A percentile compares a stretch with the other conserved stretches of the same genome.
Conservation (phyloP, 2,113 vertebrate species). For the Gila orcuttii region DNA sequence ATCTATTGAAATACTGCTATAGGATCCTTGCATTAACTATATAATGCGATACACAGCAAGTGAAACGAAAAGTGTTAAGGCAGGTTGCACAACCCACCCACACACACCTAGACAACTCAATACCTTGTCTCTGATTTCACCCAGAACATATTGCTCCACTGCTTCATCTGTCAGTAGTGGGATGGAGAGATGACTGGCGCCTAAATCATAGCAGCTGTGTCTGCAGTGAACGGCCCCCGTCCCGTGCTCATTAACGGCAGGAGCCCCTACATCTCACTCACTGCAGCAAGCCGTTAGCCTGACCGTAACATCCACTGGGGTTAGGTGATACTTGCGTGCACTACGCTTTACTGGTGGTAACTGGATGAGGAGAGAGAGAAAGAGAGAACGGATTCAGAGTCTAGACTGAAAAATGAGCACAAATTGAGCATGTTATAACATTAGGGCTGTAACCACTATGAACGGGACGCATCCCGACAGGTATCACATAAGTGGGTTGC, state of each 20-base stretch:
- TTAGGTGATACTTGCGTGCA: constrained; percentile 47
- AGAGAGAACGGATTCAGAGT: not conserved
- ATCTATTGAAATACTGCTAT: not conserved
- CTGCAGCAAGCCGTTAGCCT: constrained; percentile 32
- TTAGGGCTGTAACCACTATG: not conserved
- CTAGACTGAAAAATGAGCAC: not conserved
- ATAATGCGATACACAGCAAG: not conserved
- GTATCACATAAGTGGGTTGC: not conserved
- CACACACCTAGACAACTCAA: constrained; percentile 38
- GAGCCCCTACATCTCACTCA: constrained; percentile 47
- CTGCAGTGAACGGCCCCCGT: constrained; percentile 22
- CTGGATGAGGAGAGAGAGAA: not conserved
- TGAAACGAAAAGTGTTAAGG: constrained; percentile 22
- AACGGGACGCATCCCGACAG: not conserved
- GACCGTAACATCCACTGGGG: constrained; percentile 35
- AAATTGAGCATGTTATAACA: not conserved
- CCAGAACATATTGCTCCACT: constrained; percentile 45
- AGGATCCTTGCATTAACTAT: not conserved
- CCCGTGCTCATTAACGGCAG: constrained; percentile 32
- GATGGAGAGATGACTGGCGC: constrained; percentile 51
- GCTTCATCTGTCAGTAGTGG: constrained; percentile 35
- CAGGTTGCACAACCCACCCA: constrained; percentile 26
- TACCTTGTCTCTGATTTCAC: constrained; percentile 50
- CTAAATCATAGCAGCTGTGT: constrained; percentile 51
- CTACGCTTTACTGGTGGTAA: too few species aligned